These are phyloP conservation scores for Leucozona laternaria DNA, from an alignment of 2,888 invertebrate species.

Conservation along the genomic window DNA sequence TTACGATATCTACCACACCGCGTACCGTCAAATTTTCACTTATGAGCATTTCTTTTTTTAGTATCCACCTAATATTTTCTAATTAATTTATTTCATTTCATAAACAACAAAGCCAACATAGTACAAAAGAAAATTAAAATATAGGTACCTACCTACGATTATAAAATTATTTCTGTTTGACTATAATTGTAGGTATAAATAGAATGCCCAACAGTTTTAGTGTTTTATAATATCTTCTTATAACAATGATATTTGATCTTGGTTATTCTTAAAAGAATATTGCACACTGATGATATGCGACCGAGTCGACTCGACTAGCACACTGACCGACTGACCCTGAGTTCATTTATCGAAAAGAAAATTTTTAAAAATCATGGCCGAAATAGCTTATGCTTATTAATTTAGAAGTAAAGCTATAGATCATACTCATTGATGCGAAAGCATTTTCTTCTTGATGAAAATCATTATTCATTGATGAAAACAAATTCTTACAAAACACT, in stretches of 20 bases:
- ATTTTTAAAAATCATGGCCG: background rate
- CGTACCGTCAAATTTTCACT: background rate
- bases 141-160: background rate
- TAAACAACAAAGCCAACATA: background rate
- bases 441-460: background rate
- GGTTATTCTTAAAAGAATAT: background rate
- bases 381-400: background rate
- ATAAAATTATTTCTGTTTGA: background rate
- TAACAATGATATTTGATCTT: background rate
- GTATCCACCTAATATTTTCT: background rate
- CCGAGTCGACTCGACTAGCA: too few relatives aligned
- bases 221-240: background rate
- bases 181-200: background rate
- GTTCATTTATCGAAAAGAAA: background rate
- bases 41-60: background rate
- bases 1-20: background rate
- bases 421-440: background rate
- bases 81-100: background rate
- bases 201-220: background rate
- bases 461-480: slow-evolving; percentile 8
- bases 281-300: background rate
- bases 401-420: background rate
- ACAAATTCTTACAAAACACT: background rate
- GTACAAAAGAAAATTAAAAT: background rate
- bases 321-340: background rate